Base-by-base conservation (phyloP, 92 coral and sea anemone species). In the Parazoanthus swiftii region DNA sequence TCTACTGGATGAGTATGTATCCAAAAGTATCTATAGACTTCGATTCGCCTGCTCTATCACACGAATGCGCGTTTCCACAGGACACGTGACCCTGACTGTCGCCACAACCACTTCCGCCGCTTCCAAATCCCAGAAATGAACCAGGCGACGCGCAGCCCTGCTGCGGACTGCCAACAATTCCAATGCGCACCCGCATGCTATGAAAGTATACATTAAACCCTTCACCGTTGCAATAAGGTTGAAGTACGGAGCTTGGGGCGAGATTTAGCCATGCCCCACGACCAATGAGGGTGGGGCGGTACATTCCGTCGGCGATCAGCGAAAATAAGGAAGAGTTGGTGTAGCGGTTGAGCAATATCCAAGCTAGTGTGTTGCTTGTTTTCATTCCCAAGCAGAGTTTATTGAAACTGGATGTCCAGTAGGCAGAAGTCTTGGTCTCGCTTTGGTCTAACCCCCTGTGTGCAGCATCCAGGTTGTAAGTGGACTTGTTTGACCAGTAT, bases 381-480 rank as follows among this genome's bases (percentile, higher is more conserved):
- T 77, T 88, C 93, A 90, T 90, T 23, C 93, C 93, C 51, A 90
- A 73, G 82, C 93, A 90, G 33, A 90, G 77, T 70, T 90, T 87
- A 25, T 66, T 88, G 58, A 90, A 90, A 15, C 76, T 67, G 46
- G 81, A 87, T 38, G 29, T 70, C 93, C 93, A 87, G 76, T 90
- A 90, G 43, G 90, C 71, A 13, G 90, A 74, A 10, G 86, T 85
- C 56, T 90, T 90, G 85, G 90, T 90, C 88, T 90, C 93, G 29
- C 74, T 76, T 8, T 75, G 65, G 23, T 85, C 87, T 51, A 90
- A 56, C 8, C 90, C 90, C 25, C 50, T 80, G 38, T 68, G 43
- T 7, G 90, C 93, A 23, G 85, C 88, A 33, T 48, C 81, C 44
- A 82, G 88, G 73, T 88, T 82, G 25, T 90, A 88, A 4, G 72